Evolutionary conservation across 2,113 vertebrate genomes (phyloP).

Genomic region (Laterallus jamaicensis): DNA sequence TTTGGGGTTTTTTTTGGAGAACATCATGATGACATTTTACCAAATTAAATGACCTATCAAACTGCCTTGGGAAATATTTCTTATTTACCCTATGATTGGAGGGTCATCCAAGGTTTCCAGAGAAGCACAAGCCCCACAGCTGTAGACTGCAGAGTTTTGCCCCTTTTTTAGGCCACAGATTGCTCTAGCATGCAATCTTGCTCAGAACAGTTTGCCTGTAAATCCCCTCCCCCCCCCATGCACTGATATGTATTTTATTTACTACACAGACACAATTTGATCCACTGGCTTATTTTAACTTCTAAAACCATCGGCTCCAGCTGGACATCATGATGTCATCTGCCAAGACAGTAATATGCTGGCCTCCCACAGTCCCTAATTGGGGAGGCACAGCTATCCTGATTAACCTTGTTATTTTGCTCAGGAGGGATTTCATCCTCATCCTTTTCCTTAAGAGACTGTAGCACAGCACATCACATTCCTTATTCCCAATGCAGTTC

Average conservation of each 20-base stretch:
- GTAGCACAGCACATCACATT: not conserved
- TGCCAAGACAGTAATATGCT: not conserved
- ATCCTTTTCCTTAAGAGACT: not conserved
- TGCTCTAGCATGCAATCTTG: not conserved
- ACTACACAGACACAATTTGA: not conserved
- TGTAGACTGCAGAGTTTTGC: not conserved
- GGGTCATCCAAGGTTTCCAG: not conserved
- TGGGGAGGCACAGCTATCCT: not conserved
- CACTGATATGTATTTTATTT: not conserved
- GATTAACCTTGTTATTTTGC: conserved; percentile 2
- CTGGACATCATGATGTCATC: not conserved
- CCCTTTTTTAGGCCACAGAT: not conserved
- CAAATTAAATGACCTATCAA: not conserved
- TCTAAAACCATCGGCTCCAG: not conserved
- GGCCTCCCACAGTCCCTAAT: not conserved
- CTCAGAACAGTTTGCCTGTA: not conserved
- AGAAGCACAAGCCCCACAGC: not conserved
- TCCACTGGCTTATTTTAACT: not conserved
- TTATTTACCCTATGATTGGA: not conserved
- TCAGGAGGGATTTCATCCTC: not conserved
- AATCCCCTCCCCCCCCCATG: not conserved
- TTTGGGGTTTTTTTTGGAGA: not conserved
- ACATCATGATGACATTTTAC: not conserved
- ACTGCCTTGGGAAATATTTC: not conserved
- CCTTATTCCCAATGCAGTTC: not conserved